Evolutionary conservation across 2,888 invertebrate species (phyloP), one percentile per base, ranked within the genome.

Genomic region (Caenorhabditis wallacei): DNA sequence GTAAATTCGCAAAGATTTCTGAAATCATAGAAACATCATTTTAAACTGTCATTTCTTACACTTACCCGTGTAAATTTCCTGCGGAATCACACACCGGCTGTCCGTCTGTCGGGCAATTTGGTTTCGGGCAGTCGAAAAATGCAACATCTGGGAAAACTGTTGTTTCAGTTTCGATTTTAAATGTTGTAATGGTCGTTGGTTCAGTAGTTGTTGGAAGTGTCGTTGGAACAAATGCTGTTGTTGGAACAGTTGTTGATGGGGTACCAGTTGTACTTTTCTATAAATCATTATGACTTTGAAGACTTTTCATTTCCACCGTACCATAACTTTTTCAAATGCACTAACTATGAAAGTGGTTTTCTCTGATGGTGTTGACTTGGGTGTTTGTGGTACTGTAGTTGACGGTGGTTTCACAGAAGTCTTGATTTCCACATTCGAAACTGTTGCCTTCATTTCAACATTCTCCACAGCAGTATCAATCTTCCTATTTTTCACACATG

Each of bases 1-100:
- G 90, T 88, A 63, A 90, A 90, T 35, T 84, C 82, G 53, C 87
- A 87, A 0, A 86, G 30, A 53, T 87, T 87, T 46, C 84, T 84
- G 35, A 56, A 82, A 75, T 1, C 18, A 18, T 18, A 11, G 30
- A 20, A 20, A 10, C 18, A 40, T 13, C 7, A 18, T 18, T 18
- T 37, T 1, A 18, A 48, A 40, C 40, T 40, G 10, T 10, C 11
- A 40, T 40, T 46, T 20, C 0, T 43, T 2, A 16, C 18, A 20
- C 20, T 20, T 51, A 84, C 86, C 81, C 85, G 59, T 86, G 86
- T 8, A 85, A 54, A 51, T 82, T 84, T 7, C 86, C 85, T 8
- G 80, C 61, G 0, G 86, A 86, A 61, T 86, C 86, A 54, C 86
- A 86, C 18, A 86, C 82, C 13, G 85, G 86, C 24, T 76, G 71